A percentile compares a stretch with the other conserved stretches of the same genome.
Conservation (phyloP, 2,888 invertebrate genomes). For the Ypsolopha sequella region DNA sequence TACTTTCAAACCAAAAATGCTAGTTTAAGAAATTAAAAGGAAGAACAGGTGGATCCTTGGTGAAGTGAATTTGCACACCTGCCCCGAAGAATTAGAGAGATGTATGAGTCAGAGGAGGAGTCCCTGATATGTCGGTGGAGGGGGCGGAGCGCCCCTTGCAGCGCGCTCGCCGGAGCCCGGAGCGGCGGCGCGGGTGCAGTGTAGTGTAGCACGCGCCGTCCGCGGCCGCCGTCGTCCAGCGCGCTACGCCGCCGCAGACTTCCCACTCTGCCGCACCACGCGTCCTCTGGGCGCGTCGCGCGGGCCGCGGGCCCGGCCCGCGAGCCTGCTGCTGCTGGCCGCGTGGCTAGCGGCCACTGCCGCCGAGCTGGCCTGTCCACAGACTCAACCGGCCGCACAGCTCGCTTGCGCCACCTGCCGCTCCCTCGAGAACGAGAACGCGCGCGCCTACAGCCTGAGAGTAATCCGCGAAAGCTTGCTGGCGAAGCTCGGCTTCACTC, state of each 20-base stretch:
- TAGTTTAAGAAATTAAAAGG: too few relatives aligned
- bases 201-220: constrained; percentile 61
- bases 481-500: constrained; percentile 72
- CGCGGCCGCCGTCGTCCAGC: constrained; percentile 60
- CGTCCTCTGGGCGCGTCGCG: constrained; percentile 68
- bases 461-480: constrained; percentile 75
- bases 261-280: constrained; percentile 67
- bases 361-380: constrained; percentile 52
- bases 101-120: too few relatives aligned
- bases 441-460: constrained; percentile 71
- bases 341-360: constrained; percentile 59
- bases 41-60: too few relatives aligned
- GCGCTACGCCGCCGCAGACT: constrained; percentile 64
- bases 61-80: too few relatives aligned
- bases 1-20: too few relatives aligned
- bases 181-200: constrained; percentile 27
- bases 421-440: constrained; percentile 55
- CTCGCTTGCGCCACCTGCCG: constrained; percentile 67
- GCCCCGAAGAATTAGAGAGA: too few relatives aligned
- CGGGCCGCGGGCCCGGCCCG: constrained; percentile 71
- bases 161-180: neutral
- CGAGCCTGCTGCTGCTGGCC: constrained; percentile 68
- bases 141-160: too few relatives aligned
- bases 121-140: too few relatives aligned
- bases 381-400: constrained; percentile 37